Conservation (phyloP, 2,888 invertebrate species). For the Orchestes rusci region DNA sequence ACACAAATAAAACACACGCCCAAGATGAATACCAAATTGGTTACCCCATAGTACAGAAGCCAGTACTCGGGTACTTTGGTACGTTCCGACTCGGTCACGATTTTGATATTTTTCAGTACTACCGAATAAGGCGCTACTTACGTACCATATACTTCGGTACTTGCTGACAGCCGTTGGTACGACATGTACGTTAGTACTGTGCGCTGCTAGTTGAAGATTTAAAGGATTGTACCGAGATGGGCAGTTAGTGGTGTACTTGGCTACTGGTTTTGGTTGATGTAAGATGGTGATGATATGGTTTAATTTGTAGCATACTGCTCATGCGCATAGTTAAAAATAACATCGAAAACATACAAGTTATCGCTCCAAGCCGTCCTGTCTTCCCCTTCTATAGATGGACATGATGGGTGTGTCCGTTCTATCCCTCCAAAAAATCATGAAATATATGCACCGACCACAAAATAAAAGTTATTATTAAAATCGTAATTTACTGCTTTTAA, state of each 20-base stretch:
- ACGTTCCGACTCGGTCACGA: slow-evolving; percentile 21
- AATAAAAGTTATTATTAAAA: slow-evolving; percentile 28
- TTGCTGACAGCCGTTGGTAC: slow-evolving; percentile 23
- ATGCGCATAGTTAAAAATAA: too few species aligned
- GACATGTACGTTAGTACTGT: slow-evolving; percentile 6
- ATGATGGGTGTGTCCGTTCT: slow-evolving; percentile 18
- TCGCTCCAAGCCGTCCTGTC: too few species aligned
- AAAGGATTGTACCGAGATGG: slow-evolving; percentile 21
- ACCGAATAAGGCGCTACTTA: slow-evolving; percentile 24
- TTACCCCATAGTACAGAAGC: too few species aligned
- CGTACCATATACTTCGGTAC: slow-evolving; percentile 17
- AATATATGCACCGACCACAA: slow-evolving; percentile 26
- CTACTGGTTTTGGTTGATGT: slow-evolving; percentile 21
- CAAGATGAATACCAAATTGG: too few species aligned
- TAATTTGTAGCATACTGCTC: too few species aligned
- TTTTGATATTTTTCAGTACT: slow-evolving; percentile 14
- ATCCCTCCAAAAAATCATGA: slow-evolving; percentile 20
- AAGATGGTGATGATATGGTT: too few species aligned
- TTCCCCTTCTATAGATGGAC: slow-evolving; percentile 9
- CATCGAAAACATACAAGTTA: too few species aligned
- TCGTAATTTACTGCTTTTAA: slow-evolving; percentile 31
- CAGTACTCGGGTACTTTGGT: too few species aligned
- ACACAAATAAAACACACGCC: too few species aligned
- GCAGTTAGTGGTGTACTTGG: slow-evolving; percentile 16
- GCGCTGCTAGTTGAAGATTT: slow-evolving; percentile 21